Evolutionary conservation across 2,113 vertebrate species (phyloP).

Genomic region (Phalacrocorax brasilianus): DNA sequence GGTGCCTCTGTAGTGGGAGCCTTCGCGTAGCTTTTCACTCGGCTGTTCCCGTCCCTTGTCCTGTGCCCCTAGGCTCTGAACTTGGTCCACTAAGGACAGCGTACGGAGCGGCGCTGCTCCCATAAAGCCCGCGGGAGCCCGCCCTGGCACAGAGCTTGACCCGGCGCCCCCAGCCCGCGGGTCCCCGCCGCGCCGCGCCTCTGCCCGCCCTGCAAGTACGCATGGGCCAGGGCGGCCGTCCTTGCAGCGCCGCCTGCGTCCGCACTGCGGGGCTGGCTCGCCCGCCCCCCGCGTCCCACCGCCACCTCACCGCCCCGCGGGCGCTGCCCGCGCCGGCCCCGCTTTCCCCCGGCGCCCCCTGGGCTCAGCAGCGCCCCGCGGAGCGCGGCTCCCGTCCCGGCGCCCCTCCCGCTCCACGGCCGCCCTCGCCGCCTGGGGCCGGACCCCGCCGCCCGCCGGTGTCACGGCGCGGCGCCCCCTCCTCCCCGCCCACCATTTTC

Average conservation of each 20-base stretch:
- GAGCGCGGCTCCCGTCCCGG: too few relatives aligned
- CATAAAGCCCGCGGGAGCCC: fast-evolving
- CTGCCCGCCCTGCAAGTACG: neutral
- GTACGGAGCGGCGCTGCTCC: fast-evolving
- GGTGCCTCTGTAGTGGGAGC: fast-evolving
- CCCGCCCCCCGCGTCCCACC: neutral
- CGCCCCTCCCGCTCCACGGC: too few relatives aligned
- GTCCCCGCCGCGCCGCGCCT: neutral
- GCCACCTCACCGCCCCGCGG: neutral
- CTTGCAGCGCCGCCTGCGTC: fast-evolving
- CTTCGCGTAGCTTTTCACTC: fast-evolving
- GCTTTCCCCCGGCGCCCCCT: too few relatives aligned
- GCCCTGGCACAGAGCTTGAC: fast-evolving
- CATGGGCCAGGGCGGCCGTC: too few relatives aligned
- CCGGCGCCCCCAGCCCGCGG: fast-evolving
- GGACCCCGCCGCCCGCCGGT: too few relatives aligned
- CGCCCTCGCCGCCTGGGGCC: too few relatives aligned
- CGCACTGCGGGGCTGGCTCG: neutral
- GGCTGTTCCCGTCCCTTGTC: fast-evolving
- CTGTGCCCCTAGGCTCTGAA: fast-evolving
- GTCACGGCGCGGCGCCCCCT: too few relatives aligned
- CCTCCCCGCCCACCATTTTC: too few relatives aligned
- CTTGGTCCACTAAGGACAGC: fast-evolving
- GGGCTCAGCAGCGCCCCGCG: too few relatives aligned
- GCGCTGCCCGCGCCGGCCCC: neutral